Conservation (phyloP, 2,797 vertebrate species). For the Chaetophractus vellerosus region DNA sequence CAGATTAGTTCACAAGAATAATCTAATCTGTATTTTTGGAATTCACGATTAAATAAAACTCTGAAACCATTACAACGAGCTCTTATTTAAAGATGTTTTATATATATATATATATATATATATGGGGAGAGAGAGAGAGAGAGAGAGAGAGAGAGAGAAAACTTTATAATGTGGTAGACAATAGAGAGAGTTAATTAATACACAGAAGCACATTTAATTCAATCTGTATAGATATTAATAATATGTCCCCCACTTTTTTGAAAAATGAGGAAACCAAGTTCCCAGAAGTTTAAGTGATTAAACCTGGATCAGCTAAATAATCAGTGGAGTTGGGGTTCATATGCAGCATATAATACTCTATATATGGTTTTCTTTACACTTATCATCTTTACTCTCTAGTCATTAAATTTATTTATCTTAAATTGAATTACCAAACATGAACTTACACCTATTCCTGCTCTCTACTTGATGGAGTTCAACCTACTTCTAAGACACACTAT, state of each 20-base stretch:
- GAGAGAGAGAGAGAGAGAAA: too few relatives aligned
- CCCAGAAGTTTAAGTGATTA: background rate
- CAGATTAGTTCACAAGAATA: too few relatives aligned
- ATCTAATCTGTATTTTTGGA: too few relatives aligned
- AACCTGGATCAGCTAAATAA: background rate
- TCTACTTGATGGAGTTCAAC: background rate
- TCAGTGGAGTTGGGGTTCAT: background rate
- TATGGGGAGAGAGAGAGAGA: too few relatives aligned
- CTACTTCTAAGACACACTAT: background rate
- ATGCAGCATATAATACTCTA: background rate
- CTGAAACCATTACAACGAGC: too few relatives aligned
- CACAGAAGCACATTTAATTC: background rate
- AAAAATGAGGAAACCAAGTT: background rate
- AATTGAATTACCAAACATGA: background rate
- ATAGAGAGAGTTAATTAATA: background rate
- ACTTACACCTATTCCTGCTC: background rate
- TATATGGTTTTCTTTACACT: background rate
- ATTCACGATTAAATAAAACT: too few relatives aligned
- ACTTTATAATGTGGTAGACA: background rate
- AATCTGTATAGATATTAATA: background rate
- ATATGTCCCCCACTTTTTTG: background rate
- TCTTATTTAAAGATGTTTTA: constrained; percentile 13
- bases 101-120: constrained; percentile 13
- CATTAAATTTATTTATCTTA: background rate
- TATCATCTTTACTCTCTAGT: background rate